Base-by-base conservation (phyloP, 1,140 invertebrate species). In the Lasioglossum baleicum region DNA sequence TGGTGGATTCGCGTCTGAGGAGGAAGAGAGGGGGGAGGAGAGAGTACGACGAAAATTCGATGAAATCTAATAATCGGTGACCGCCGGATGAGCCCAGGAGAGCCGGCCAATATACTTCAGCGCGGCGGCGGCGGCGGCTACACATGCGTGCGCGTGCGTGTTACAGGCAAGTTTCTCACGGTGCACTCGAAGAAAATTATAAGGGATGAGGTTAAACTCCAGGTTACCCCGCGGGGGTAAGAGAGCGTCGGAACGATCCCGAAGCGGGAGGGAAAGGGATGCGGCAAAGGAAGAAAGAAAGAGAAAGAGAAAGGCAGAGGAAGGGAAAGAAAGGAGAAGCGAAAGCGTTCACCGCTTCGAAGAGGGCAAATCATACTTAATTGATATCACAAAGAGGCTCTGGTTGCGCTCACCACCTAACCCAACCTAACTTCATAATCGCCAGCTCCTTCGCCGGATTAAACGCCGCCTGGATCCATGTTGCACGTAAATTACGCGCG, bases 111-210 rank as follows among this genome's bases (percentile, higher is more conserved):
- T 22, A 61, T 65, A 26, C 26, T 0, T 22, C 11, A 10, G 26
- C 26, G 26, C 26, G 26, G 26, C 26, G 26, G 15, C 15, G n/a
- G 35, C 44, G 26, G 15, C 15, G n/a, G 35, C 44, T 65, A 7
- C 58, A 76, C 58, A 69, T 81, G 74, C 85, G 89, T 85, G 83
- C 84, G 87, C 89, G 88, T 92, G 91, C 91, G 91, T 91, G 91
- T 91, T 92, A 84, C 88, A 87, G 87, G 85, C 90, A 68, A 92
- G 90, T 92, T 92, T 92, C 91, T 92, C 91, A 92, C 91, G 91
- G 91, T 92, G 89, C 91, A 91, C 91, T 91, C 88, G 88, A 72
- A 92, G 89, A 88, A 92, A 92, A 92, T 92, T 92, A 92, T 92
- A 92, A 92, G 91, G 90, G 90, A 92, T 89, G 90, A 90, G 89